These are phyloP conservation scores for Philonicus albiceps DNA, from an alignment of 2,888 invertebrate genomes.

Conservation along the genomic window DNA sequence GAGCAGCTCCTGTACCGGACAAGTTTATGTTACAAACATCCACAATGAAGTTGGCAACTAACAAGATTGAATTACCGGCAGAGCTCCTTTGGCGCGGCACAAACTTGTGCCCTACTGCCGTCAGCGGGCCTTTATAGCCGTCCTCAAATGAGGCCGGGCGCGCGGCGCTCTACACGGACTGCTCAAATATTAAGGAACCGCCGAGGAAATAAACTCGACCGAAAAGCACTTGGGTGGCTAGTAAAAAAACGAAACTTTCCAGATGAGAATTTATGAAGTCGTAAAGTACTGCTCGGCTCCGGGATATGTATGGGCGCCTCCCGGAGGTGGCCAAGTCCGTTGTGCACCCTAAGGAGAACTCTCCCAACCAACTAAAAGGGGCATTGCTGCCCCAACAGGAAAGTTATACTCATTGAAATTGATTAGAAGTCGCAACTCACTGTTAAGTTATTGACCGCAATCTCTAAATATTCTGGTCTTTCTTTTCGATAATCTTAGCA, in stretches of 20 bases:
- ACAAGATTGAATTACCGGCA: conserved; percentile 40
- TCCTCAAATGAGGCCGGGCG: neutral
- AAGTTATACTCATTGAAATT: conserved; percentile 4
- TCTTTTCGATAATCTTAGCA: conserved; percentile 75
- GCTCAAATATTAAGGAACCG: conserved; percentile 29
- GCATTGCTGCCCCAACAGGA: neutral
- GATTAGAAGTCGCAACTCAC: conserved; percentile 56
- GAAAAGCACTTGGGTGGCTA: conserved; percentile 1
- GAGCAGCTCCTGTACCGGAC: conserved; percentile 5
- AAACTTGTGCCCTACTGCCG: conserved; percentile 26
- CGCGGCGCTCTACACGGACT: neutral
- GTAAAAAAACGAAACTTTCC: conserved; percentile 41
- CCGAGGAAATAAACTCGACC: conserved; percentile 20
- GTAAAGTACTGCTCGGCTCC: conserved; percentile 35
- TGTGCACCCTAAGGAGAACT: neutral
- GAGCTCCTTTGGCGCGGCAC: neutral
- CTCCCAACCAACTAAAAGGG: neutral
- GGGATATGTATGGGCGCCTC: neutral
- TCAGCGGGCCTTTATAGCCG: conserved; percentile 1
- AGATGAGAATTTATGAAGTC: conserved; percentile 48
- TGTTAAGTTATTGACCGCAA: conserved; percentile 84
- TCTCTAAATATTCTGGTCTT: conserved; percentile 77
- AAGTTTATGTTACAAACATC: conserved; percentile 29
- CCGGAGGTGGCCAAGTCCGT: neutral
- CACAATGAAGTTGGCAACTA: conserved; percentile 38